Evolutionary conservation across 2,797 vertebrate genomes (phyloP).

Genomic region (Prunella strophiata): DNA sequence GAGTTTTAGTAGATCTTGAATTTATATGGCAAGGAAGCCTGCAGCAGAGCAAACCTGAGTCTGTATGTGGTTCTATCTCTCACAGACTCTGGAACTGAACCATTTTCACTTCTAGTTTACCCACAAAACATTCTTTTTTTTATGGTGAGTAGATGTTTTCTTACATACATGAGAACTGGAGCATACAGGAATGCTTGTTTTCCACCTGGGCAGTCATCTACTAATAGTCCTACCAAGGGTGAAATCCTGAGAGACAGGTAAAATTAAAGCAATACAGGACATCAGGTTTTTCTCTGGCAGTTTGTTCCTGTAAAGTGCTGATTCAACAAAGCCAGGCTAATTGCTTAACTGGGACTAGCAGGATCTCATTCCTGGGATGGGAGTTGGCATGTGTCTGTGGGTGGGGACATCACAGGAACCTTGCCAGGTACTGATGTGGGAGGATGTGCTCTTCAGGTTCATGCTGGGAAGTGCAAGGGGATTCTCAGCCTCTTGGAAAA

Average conservation of each 20-base stretch:
- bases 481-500: not conserved
- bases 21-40: not conserved
- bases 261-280: not conserved
- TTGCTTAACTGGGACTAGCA: not conserved
- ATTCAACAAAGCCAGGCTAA: not conserved
- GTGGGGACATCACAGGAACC: not conserved
- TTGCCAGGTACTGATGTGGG: accelerated
- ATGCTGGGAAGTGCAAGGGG: not conserved
- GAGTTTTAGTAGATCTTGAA: not conserved
- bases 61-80: not conserved
- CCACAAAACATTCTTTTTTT: not conserved
- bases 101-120: not conserved
- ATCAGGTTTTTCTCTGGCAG: not conserved
- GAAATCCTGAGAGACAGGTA: not conserved
- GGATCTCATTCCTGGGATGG: not conserved
- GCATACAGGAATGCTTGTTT: not conserved
- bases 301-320: not conserved
- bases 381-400: not conserved
- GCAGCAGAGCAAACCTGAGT: not conserved
- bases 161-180: not conserved
- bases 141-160: not conserved
- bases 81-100: not conserved
- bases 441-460: not conserved
- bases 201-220: not conserved
- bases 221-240: not conserved